A percentile compares a stretch with the other conserved stretches of the same genome.
Conservation (phyloP, 1,140 invertebrate species). For the Planococcus citri region DNA sequence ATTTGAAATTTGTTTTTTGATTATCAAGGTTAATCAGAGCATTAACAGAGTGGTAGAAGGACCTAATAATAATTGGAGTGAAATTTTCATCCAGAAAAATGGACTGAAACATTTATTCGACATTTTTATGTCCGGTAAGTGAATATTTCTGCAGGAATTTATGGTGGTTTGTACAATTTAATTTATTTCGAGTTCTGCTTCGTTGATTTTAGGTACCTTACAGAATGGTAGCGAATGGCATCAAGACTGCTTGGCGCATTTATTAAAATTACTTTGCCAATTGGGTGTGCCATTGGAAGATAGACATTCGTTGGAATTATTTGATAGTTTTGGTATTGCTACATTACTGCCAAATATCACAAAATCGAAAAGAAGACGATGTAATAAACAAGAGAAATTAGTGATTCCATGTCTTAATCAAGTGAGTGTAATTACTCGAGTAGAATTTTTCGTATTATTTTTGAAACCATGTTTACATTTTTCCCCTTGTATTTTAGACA, state of each 20-base stretch:
- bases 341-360: constrained; percentile 16
- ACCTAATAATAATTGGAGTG: constrained; percentile 47
- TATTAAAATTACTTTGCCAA: constrained; percentile 71
- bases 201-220: constrained; percentile 40
- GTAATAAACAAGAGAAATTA: constrained; percentile 44
- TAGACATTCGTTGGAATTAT: constrained; percentile 32
- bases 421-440: constrained; percentile 28
- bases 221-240: constrained; percentile 78
- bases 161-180: not conserved
- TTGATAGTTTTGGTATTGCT: constrained; percentile 26
- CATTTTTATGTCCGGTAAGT: constrained; percentile 74
- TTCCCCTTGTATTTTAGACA: constrained; percentile 34
- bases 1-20: not conserved
- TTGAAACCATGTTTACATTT: too few species aligned
- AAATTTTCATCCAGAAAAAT: constrained; percentile 70
- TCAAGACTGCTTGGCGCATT: constrained; percentile 78
- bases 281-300: constrained; percentile 49
- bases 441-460: not conserved
- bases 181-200: not conserved
- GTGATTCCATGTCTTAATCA: constrained; percentile 50
- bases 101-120: constrained; percentile 77
- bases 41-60: constrained; percentile 12
- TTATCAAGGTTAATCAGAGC: not conserved
- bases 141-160: not conserved
- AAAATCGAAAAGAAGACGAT: constrained; percentile 20